Conservation (phyloP, 2,888 invertebrate species). For the Lamellibrachia satsuma region DNA sequence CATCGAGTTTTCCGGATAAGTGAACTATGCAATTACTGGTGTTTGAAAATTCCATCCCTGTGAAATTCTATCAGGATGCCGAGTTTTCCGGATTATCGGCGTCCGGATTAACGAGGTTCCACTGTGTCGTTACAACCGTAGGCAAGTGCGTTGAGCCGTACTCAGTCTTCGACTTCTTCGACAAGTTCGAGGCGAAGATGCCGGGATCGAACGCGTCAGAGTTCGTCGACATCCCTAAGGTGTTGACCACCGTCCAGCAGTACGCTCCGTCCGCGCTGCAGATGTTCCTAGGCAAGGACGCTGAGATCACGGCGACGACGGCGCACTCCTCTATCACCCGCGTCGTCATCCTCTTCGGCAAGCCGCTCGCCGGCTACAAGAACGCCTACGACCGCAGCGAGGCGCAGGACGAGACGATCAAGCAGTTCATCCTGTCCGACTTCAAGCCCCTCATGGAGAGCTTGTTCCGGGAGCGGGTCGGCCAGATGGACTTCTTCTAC, state of each 20-base stretch:
- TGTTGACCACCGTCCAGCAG: neutral
- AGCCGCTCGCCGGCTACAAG: constrained; percentile 35
- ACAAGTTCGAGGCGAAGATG: neutral
- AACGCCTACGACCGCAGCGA: constrained; percentile 25
- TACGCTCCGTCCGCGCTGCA: neutral
- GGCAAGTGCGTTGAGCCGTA: neutral
- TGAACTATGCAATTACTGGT: too few species aligned
- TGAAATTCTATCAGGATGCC: too few species aligned
- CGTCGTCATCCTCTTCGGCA: constrained; percentile 29
- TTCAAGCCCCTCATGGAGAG: constrained; percentile 24
- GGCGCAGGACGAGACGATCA: constrained; percentile 27
- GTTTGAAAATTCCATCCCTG: too few species aligned
- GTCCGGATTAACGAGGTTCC: too few species aligned
- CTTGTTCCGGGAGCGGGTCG: neutral
- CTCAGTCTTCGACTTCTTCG: neutral
- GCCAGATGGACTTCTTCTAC: constrained; percentile 23
- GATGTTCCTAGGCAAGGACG: constrained; percentile 31
- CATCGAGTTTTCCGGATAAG: too few species aligned
- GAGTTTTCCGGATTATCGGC: too few species aligned
- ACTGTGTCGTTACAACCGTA: too few species aligned
- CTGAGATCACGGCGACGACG: constrained; percentile 22
- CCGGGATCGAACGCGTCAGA: neutral
- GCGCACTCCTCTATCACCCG: constrained; percentile 30
- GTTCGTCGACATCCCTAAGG: neutral
- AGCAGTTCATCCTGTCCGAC: constrained; percentile 24